phyloP scores from a whole-genome alignment of 2,113 vertebrate species.

The Holacanthus passer region DNA sequence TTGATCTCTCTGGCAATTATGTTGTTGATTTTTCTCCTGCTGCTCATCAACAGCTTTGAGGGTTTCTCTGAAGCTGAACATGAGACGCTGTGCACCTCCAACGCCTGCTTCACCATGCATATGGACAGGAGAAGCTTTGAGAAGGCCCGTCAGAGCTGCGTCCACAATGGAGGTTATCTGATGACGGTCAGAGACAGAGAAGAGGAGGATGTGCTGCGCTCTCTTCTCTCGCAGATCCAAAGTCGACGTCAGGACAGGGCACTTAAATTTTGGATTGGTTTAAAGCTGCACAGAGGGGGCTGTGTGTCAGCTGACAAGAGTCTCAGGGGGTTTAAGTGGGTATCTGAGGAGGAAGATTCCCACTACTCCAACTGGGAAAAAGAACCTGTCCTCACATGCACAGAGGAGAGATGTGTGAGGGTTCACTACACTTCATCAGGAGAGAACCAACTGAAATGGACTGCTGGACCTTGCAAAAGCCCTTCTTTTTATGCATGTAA shows the following conservation, averaged over 20 bases:
- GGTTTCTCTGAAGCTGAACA: slow-evolving; percentile 32
- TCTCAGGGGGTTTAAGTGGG: slow-evolving; percentile 82
- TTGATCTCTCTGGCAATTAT: slow-evolving; percentile 56
- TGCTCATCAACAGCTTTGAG: slow-evolving; percentile 54
- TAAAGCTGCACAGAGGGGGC: slow-evolving; percentile 64
- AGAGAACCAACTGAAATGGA: slow-evolving; percentile 71
- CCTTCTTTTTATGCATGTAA: slow-evolving; percentile 72
- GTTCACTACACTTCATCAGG: slow-evolving; percentile 31
- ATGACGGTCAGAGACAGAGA: slow-evolving; percentile 71
- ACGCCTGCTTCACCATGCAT: slow-evolving; percentile 79
- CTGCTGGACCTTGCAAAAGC: slow-evolving; percentile 60
- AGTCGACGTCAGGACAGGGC: not conserved
- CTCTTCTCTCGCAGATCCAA: slow-evolving; percentile 59
- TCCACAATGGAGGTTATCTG: slow-evolving; percentile 79
- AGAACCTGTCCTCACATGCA: slow-evolving; percentile 79
- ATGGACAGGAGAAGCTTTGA: slow-evolving; percentile 56
- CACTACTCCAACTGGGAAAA: slow-evolving; percentile 80
- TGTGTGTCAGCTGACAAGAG: slow-evolving; percentile 50
- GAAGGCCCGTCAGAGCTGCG: slow-evolving; percentile 60
- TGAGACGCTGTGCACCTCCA: slow-evolving; percentile 69
- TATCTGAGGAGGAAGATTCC: slow-evolving; percentile 61
- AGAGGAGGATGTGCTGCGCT: slow-evolving; percentile 72
- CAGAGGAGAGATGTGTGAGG: slow-evolving; percentile 77
- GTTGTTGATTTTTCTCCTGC: slow-evolving; percentile 70
- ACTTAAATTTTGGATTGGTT: slow-evolving; percentile 79